Percentiles rank a stretch among this genome's conserved stretches.
Conservation (phyloP, 53 echinoderm and acorn worm species). For the Hippasteria phrygiana region DNA sequence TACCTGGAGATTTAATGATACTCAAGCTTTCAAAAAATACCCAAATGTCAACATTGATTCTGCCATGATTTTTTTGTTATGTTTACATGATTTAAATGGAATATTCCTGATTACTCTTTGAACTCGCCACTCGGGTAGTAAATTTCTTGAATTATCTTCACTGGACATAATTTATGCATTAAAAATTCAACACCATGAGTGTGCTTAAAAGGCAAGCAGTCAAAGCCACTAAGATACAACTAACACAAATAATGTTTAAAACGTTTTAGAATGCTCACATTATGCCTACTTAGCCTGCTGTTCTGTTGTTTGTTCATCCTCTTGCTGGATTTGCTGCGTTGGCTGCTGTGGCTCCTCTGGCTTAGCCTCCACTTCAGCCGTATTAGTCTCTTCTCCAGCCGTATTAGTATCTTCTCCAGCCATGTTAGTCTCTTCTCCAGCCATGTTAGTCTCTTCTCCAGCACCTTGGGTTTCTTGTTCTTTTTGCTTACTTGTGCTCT, state of each 20-base stretch:
- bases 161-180: no score
- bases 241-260: not conserved
- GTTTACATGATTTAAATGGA: no score
- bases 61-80: no score
- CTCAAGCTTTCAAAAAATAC: no score
- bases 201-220: no score
- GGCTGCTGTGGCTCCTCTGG: slow-evolving; percentile 34
- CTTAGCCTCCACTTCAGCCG: slow-evolving; percentile 13
- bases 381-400: not conserved
- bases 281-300: slow-evolving; percentile 44
- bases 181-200: no score
- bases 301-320: slow-evolving; percentile 31
- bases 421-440: not conserved
- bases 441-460: slow-evolving; percentile 21
- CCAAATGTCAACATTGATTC: no score
- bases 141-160: no score
- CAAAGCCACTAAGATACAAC: no score
- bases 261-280: slow-evolving; percentile 11
- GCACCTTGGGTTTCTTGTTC: not conserved
- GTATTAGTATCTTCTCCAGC: not conserved
- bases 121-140: no score
- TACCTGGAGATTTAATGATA: no score
- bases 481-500: slow-evolving; percentile 14
- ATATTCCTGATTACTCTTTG: no score
- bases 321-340: slow-evolving; percentile 17